A percentile compares a stretch with the other conserved stretches of the same genome.
Evolutionary conservation across 2,888 invertebrate genomes (phyloP).

Genomic region (Galerucella nymphaeae): DNA sequence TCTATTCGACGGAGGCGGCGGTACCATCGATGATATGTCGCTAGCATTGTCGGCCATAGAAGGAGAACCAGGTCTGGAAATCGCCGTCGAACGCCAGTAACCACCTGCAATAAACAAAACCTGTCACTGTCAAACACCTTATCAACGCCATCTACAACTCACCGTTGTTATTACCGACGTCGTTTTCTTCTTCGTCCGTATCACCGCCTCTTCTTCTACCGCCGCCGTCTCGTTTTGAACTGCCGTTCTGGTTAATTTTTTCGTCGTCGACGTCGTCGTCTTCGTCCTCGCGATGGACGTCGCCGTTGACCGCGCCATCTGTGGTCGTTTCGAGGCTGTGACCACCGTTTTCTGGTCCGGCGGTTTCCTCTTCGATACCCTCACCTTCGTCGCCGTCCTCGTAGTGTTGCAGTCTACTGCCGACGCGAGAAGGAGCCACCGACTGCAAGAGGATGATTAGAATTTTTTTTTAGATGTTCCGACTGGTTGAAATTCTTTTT

Average conservation of each 20-base stretch:
- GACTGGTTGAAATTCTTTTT: too few relatives aligned
- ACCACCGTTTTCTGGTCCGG: conserved; percentile 39
- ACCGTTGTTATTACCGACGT: conserved; percentile 35
- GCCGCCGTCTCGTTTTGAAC: conserved; percentile 36
- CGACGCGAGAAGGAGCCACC: conserved; percentile 62
- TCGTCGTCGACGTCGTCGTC: conserved; percentile 41
- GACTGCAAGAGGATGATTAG: conserved; percentile 52
- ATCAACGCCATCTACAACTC: conserved; percentile 26
- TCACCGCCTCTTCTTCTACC: conserved; percentile 28
- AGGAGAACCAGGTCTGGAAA: conserved; percentile 68
- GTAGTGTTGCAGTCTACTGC: conserved; percentile 64
- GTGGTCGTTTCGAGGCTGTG: conserved; percentile 46
- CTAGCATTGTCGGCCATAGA: conserved; percentile 71
- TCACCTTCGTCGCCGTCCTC: conserved; percentile 65
- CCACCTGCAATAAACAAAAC: conserved; percentile 57
- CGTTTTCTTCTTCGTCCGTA: conserved; percentile 39
- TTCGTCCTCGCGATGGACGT: conserved; percentile 60
- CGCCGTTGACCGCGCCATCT: conserved; percentile 65
- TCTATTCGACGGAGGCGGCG: conserved; percentile 68
- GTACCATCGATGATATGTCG: conserved; percentile 69
- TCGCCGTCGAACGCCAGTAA: conserved; percentile 67
- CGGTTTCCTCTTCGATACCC: conserved; percentile 56
- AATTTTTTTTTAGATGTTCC: too few relatives aligned
- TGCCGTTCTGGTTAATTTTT: conserved; percentile 41
- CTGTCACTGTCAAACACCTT: not conserved